Conservation (phyloP, 92 coral and sea anemone species). For the Porites lobata region DNA sequence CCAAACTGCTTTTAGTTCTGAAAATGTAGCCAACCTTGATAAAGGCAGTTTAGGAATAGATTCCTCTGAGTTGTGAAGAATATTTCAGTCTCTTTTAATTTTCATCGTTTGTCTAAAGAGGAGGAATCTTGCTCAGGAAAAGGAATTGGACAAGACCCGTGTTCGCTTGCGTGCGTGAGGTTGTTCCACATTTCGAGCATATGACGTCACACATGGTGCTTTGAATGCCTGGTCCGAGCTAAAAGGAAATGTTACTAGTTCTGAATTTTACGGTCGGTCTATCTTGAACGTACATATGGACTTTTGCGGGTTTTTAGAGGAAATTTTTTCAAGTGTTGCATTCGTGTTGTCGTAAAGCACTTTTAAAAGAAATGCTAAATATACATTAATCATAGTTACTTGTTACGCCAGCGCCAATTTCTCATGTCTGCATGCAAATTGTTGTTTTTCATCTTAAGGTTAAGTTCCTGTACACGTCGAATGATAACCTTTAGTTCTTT, state of each 20-base stretch:
- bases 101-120: no score
- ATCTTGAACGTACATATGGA: neutral
- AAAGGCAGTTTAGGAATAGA: no score
- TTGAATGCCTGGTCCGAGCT: neutral
- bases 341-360: neutral
- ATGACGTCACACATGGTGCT: slow-evolving; percentile 3
- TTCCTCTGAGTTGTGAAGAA: no score
- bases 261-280: no score
- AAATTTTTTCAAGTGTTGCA: neutral
- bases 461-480: neutral
- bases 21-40: no score
- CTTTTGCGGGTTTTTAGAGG: neutral
- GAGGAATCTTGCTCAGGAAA: neutral
- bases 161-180: slow-evolving; percentile 3
- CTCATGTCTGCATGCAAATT: neutral
- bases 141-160: neutral
- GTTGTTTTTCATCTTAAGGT: neutral
- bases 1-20: no score
- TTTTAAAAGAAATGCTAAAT: neutral
- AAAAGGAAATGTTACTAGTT: no score
- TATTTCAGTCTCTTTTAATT: no score
- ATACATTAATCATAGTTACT: neutral
- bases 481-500: no score
- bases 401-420: neutral
- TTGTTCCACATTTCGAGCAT: neutral